phyloP scores from a whole-genome alignment of 2,797 vertebrate genomes.

The Coranthus polyacanthus region DNA sequence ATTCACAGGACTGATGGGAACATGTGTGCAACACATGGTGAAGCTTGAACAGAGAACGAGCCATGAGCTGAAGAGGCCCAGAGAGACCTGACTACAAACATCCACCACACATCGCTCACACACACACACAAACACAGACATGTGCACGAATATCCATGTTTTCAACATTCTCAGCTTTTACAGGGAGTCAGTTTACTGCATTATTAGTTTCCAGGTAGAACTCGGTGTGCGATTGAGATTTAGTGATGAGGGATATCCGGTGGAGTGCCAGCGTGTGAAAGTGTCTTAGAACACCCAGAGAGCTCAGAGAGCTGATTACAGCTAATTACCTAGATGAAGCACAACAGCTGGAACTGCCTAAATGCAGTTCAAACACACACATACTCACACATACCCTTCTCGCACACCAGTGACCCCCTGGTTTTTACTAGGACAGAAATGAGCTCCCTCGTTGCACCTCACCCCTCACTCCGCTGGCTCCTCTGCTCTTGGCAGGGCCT shows the following conservation, averaged over 20 bases:
- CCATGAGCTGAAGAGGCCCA: conserved; percentile 70
- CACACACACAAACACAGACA: conserved; percentile 32
- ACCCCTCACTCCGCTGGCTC: conserved; percentile 53
- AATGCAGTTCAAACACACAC: conserved; percentile 58
- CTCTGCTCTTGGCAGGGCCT: conserved; percentile 47
- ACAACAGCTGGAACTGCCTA: conserved; percentile 76
- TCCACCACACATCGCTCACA: conserved; percentile 49
- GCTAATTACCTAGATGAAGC: conserved; percentile 79
- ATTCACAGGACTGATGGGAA: conserved; percentile 75
- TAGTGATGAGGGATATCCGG: conserved; percentile 69
- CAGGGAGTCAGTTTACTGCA: conserved; percentile 25
- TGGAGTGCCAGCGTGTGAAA: conserved; percentile 74
- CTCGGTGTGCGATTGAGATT: conserved; percentile 36
- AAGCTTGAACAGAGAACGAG: conserved; percentile 59
- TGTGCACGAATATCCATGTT: conserved; percentile 38
- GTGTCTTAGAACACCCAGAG: conserved; percentile 79
- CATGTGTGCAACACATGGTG: conserved; percentile 87
- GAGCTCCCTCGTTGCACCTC: conserved; percentile 54
- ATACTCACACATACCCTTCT: conserved; percentile 25
- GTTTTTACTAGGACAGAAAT: conserved; percentile 46
- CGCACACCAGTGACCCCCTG: conserved; percentile 24
- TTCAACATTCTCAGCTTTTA: conserved; percentile 48
- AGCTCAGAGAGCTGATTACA: conserved; percentile 81
- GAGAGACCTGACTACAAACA: conserved; percentile 73
- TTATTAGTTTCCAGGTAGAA: conserved; percentile 55